phyloP scores from a whole-genome alignment of 2,888 invertebrate genomes.

The Portevinia maculata region DNA sequence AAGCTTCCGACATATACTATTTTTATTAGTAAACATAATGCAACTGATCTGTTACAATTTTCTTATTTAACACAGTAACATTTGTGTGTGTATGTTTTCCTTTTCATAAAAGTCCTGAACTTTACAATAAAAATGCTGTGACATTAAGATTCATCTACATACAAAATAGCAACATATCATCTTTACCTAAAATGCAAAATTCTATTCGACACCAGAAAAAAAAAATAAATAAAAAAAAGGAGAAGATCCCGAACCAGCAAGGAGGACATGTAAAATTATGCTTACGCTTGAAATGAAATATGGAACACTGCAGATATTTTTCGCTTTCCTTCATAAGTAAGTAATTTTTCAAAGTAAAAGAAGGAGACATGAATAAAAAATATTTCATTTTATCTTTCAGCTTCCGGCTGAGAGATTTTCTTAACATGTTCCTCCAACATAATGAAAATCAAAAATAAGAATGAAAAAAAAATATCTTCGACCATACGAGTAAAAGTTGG shows the following conservation, averaged over 20 bases:
- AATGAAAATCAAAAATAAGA: slow-evolving; percentile 50
- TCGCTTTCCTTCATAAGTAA: slow-evolving; percentile 33
- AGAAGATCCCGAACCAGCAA: neutral
- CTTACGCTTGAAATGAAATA: slow-evolving; percentile 50
- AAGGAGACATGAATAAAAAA: slow-evolving; percentile 12
- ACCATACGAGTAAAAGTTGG: slow-evolving; percentile 26
- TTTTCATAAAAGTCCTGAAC: neutral
- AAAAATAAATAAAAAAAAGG: neutral
- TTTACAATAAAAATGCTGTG: slow-evolving; percentile 5
- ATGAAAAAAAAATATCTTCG: neutral
- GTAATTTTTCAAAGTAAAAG: slow-evolving; percentile 46
- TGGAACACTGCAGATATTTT: slow-evolving; percentile 57
- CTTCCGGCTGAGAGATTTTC: slow-evolving; percentile 66
- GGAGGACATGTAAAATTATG: slow-evolving; percentile 39
- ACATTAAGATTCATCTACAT: neutral
- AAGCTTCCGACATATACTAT: no score
- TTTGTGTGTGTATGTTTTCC: neutral
- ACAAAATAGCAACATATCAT: slow-evolving; percentile 20
- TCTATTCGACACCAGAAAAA: slow-evolving; percentile 8
- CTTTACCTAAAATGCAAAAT: slow-evolving; percentile 32
- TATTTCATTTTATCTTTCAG: slow-evolving; percentile 58
- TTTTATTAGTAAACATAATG: no score
- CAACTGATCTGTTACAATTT: no score
- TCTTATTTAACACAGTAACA: no score
- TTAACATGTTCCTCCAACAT: slow-evolving; percentile 39